Evolutionary conservation across 1,140 invertebrate genomes (phyloP).

Genomic region (Saccostrea cuccullata): DNA sequence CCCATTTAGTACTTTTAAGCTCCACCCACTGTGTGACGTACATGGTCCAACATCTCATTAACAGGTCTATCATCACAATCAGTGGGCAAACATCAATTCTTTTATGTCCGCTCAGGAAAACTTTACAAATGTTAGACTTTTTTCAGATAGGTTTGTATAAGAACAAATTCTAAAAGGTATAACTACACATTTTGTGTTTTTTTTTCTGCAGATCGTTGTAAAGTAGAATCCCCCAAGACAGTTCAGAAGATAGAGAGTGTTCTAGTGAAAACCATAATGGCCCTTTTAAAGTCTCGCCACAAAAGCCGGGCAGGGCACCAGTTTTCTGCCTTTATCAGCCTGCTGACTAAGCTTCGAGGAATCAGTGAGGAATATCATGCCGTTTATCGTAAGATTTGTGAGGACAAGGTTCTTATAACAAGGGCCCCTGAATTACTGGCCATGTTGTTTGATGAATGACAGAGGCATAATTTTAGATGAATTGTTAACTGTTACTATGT

Average conservation of each 20-base stretch:
- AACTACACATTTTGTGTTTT: no score
- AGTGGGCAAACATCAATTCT: no score
- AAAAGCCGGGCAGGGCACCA: not conserved
- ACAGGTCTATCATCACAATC: no score
- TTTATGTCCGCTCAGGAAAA: no score
- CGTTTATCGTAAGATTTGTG: not conserved
- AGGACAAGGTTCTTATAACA: conserved; percentile 14
- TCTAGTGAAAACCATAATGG: not conserved
- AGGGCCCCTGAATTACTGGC: conserved; percentile 3
- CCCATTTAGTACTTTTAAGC: not conserved
- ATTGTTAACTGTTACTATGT: no score
- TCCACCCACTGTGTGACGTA: no score
- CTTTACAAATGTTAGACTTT: no score
- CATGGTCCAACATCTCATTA: no score
- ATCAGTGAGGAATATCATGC: not conserved
- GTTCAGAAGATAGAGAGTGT: not conserved
- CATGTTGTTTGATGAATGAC: conserved; percentile 11
- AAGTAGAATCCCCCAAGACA: not conserved
- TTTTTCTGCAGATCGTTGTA: not conserved
- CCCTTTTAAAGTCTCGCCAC: not conserved
- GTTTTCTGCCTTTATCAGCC: not conserved
- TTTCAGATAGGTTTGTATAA: no score
- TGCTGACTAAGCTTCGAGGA: not conserved
- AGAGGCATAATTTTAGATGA: not conserved
- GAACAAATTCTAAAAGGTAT: no score